phyloP scores from a whole-genome alignment of 2,888 invertebrate genomes.

The Didymodactylos carnosus region DNA sequence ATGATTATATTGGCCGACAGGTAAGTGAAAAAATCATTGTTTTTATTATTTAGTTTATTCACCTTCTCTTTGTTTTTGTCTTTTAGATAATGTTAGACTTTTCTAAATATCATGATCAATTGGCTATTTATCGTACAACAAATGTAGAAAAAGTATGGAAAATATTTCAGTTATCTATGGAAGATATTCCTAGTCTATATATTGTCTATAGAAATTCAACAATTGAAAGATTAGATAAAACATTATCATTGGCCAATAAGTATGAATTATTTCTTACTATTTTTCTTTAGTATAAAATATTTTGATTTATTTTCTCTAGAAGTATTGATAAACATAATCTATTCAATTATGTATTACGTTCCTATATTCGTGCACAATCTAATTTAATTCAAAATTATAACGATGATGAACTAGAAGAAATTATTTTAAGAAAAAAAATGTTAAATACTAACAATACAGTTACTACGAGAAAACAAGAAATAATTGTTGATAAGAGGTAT shows the following conservation, averaged over 20 bases:
- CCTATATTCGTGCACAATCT: not conserved
- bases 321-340: not conserved
- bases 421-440: not conserved
- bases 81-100: not conserved
- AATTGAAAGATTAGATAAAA: not conserved
- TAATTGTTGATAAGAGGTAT: no score
- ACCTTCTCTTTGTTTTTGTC: not conserved
- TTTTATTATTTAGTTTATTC: not conserved
- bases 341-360: not conserved
- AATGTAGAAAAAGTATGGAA: not conserved
- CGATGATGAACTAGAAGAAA: not conserved
- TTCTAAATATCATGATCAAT: not conserved
- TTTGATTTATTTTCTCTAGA: no score
- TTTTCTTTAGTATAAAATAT: no score
- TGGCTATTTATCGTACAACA: not conserved
- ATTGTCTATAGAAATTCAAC: not conserved
- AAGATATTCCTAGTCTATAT: not conserved
- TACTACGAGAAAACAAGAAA: no score
- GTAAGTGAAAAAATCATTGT: slow-evolving; percentile 35
- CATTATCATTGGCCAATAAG: no score
- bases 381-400: not conserved
- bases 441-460: no score
- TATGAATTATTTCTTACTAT: no score
- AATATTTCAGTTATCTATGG: not conserved
- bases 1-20: slow-evolving; percentile 41